A percentile compares a stretch with the other conserved stretches of the same genome.
These are phyloP conservation scores for Sycobia sp. DNA, from an alignment of 1,140 invertebrate genomes.

Conservation along the genomic window DNA sequence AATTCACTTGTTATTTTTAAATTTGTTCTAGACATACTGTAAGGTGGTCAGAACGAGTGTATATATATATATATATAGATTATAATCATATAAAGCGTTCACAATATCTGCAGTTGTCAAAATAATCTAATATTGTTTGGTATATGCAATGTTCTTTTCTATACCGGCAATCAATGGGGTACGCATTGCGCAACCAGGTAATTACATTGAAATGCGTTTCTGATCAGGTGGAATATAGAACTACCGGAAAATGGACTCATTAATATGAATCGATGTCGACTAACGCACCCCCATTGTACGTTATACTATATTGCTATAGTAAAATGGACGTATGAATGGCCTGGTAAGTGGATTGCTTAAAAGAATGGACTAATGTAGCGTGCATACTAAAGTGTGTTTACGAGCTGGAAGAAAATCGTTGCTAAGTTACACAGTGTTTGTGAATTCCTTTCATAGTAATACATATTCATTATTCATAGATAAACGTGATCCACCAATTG, in stretches of 20 bases:
- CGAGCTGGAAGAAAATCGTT: background rate
- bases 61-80: no score
- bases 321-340: background rate
- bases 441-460: no score
- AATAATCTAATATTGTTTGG: no score
- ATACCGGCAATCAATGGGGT: background rate
- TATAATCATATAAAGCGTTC: no score
- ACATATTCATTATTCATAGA: no score
- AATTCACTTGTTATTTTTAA: no score
- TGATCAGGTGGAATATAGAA: conserved; percentile 22
- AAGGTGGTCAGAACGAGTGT: no score
- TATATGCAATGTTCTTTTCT: conserved; percentile 4
- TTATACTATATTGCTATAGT: background rate
- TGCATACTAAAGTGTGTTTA: background rate
- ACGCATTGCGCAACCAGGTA: conserved; percentile 7
- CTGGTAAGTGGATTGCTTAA: conserved; percentile 10
- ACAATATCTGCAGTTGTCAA: no score
- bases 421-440: background rate
- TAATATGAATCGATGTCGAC: conserved; percentile 18
- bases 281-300: conserved; percentile 13
- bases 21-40: no score
- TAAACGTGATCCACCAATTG: no score
- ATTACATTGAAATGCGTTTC: conserved; percentile 29
- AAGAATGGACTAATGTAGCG: conserved; percentile 2
- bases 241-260: conserved; percentile 25